Conservation (phyloP, 1,140 invertebrate species). For the Acyrthosiphon pisum region DNA sequence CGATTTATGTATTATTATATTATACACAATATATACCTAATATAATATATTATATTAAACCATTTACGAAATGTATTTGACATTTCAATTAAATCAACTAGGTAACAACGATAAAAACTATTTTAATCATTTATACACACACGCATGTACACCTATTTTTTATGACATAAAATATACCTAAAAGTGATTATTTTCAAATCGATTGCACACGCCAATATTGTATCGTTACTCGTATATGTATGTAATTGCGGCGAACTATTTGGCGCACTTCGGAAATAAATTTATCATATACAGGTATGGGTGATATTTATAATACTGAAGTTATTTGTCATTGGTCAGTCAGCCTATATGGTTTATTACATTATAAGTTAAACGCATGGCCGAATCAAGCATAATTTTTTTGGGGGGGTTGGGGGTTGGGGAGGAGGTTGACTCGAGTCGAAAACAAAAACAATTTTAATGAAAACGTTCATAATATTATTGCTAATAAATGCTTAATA, state of each 20-base stretch:
- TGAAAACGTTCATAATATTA: not conserved
- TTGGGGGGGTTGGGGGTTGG: not conserved
- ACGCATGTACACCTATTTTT: not conserved
- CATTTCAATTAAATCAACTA: slow-evolving; percentile 20
- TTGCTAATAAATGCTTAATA: not conserved
- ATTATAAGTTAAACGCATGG: not conserved
- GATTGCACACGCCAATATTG: slow-evolving; percentile 33
- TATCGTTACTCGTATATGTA: not conserved
- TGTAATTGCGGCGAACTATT: not conserved
- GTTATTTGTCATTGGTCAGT: not conserved
- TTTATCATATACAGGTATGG: not conserved
- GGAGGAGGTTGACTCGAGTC: not conserved
- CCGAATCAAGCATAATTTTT: not conserved
- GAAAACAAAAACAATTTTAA: not conserved
- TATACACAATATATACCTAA: not conserved
- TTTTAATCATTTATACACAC: not conserved
- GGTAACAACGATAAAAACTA: slow-evolving; percentile 32
- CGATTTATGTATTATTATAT: not conserved
- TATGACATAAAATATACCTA: not conserved
- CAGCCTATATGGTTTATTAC: not conserved
- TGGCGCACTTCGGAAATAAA: not conserved
- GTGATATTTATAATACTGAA: not conserved
- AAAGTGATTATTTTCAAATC: slow-evolving; percentile 6
- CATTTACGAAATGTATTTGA: not conserved
- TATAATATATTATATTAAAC: not conserved